Evolutionary conservation across 2,113 vertebrate species (phyloP), one percentile per base, ranked within the genome.

Genomic region (Megaleporinus macrocephalus): DNA sequence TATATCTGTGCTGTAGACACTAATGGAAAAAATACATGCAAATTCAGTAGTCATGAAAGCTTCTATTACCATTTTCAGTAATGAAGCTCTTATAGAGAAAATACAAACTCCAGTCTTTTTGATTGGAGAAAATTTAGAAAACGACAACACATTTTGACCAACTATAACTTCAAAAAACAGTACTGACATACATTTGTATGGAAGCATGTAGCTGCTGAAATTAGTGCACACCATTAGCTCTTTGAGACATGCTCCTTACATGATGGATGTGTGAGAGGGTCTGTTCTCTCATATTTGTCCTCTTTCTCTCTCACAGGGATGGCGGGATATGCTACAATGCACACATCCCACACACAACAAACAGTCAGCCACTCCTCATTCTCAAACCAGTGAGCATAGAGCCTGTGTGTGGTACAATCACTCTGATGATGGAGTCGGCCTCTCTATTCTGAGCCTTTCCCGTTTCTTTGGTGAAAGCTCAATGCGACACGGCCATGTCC

Each of bases 241-340:
- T 71, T 30, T 81, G 80, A 79, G 30, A 72, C 76, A 73, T 66
- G 41, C 53, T 65, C 44, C 51, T 16, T 11, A 15, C 1, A 47
- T 86, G 87, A 86, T 85, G 78, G 66, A 82, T 83, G 75, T 33
- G 55, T 20, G 53, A 77, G 73, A n/a, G 41, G 51, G 61, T 78
- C 74, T 51, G 41, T 27, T 26, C n/a, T 27, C 13, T 14, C 14
- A 57, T 13, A 62, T 51, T n/a, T n/a, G n/a, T n/a, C n/a, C n/a
- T 62, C 70, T 1, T 70, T 57, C 44, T 41, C 29, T 20, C 59
- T 65, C 63, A 61, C 44, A 65, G 5, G 5, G 36, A 22, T 14
- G 51, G 65, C 57, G 27, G 30, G 63, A 76, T 47, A 47, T 29
- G 36, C 47, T 20, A 27, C 14, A 57, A 53, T 30, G 6, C 68